phyloP scores from a whole-genome alignment of 37 sponge, comb jelly and placozoan genomes.

The Ephydatia muelleri region DNA sequence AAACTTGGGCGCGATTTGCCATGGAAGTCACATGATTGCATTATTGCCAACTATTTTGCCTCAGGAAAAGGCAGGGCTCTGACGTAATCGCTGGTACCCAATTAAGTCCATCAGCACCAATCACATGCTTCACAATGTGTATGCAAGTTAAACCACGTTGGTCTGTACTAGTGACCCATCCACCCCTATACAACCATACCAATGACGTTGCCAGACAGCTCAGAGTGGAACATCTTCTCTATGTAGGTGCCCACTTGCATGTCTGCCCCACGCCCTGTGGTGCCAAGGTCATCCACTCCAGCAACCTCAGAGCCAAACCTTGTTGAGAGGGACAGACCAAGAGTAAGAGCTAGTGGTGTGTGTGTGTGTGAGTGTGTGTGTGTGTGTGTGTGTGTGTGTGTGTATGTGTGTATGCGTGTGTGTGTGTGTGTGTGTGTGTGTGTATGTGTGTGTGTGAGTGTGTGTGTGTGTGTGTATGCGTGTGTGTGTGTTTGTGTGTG shows the following conservation, averaged over 20 bases:
- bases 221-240: slow-evolving; percentile 94
- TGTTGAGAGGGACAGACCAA: not conserved
- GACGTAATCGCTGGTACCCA: not conserved
- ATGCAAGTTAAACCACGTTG: too few relatives aligned
- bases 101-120: not conserved
- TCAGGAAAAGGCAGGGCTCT: too few relatives aligned
- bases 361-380: too few relatives aligned
- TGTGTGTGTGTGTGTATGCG: not conserved
- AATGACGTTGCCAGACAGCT: slow-evolving; percentile 95
- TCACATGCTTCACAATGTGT: too few relatives aligned
- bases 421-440: not conserved
- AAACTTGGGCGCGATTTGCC: too few relatives aligned
- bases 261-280: slow-evolving; percentile 94
- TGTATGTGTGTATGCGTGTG: too few relatives aligned
- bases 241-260: slow-evolving; percentile 98
- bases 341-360: not conserved
- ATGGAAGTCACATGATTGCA: too few relatives aligned
- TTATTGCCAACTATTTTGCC: too few relatives aligned
- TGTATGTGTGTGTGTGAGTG: not conserved
- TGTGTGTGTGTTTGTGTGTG: too few relatives aligned
- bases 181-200: slow-evolving; percentile 29
- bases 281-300: slow-evolving; percentile 95
- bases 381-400: too few relatives aligned
- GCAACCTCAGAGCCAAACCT: slow-evolving; percentile 96
- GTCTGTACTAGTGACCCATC: not conserved